Percentiles rank a stretch among this genome's conserved stretches.
Conservation (phyloP, 2,113 vertebrate genomes). For the Trematocara unimaculatum region DNA sequence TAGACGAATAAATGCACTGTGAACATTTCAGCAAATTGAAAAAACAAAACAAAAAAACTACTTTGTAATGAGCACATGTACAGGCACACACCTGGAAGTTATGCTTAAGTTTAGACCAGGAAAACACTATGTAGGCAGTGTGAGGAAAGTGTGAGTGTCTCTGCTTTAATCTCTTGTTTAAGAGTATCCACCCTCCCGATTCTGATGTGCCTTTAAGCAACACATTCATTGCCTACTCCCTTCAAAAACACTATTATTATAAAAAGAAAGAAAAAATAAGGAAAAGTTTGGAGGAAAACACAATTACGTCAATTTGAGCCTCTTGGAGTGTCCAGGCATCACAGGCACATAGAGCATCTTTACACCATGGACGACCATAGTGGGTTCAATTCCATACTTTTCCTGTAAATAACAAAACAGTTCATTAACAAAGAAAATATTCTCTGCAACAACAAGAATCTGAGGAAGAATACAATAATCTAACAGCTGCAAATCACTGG, state of each 20-base stretch:
- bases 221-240: background rate
- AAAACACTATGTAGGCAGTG: background rate
- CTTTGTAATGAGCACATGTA: background rate
- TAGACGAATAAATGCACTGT: background rate
- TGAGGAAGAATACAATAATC: background rate
- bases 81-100: background rate
- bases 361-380: conserved; percentile 96
- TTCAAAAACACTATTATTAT: background rate
- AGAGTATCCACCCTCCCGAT: background rate
- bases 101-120: background rate
- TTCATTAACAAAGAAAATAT: background rate
- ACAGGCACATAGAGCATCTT: conserved; percentile 98
- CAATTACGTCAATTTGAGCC: conserved; percentile 92
- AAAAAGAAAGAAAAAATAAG: background rate
- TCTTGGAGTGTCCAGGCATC: conserved; percentile 95
- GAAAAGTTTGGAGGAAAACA: background rate
- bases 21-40: background rate
- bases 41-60: background rate
- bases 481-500: background rate
- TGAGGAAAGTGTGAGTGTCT: background rate
- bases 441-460: background rate
- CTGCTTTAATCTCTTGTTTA: background rate
- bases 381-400: conserved; percentile 93
- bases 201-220: background rate
- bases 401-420: conserved; percentile 74